Evolutionary conservation across 1,140 invertebrate genomes (phyloP), one percentile per base, ranked within the genome.

Genomic region (Sarcophaga peregrina): DNA sequence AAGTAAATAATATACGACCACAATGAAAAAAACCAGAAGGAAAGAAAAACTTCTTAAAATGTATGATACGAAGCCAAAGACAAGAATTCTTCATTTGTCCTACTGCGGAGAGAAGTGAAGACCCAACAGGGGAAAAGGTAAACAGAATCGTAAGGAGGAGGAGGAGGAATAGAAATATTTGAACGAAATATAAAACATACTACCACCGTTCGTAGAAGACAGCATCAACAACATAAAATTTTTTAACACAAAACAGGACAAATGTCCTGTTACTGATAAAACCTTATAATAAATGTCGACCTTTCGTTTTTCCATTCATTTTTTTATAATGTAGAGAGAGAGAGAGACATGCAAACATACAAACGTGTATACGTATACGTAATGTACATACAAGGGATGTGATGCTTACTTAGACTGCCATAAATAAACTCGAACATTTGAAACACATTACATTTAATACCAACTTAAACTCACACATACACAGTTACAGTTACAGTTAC

Each of bases 281-380:
- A 88, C 86, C 86, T 87, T 85, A 89, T 87, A 89, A 89, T 89
- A 88, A 89, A 89, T 89, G 88, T 87, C 88, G 86, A 89, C 88
- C 88, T 89, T 89, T 89, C 88, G 87, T 88, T 89, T 89, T 89
- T 88, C 87, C 87, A 89, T 89, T 89, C 88, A 83, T 80, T 47
- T 47, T 80, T 50, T 80, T 83, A 80, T 80, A 68, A 83, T 47
- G 7, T 10, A 50, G 10, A 78, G n/a, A 78, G 0, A 50, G 15
- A 48, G n/a, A n/a, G n/a, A n/a, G n/a, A n/a, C n/a, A n/a, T n/a
- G n/a, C n/a, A n/a, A n/a, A n/a, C n/a, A 17, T 6, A 72, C 62
- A 25, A 3, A 72, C 62, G 37, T 25, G 3, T n/a, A 72, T 72
- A 8, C 17, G 20, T 25, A n/a, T n/a, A n/a, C n/a, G n/a, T n/a